Evolutionary conservation across 2,113 vertebrate genomes (phyloP).

Genomic region (Pristiophorus japonicus): DNA sequence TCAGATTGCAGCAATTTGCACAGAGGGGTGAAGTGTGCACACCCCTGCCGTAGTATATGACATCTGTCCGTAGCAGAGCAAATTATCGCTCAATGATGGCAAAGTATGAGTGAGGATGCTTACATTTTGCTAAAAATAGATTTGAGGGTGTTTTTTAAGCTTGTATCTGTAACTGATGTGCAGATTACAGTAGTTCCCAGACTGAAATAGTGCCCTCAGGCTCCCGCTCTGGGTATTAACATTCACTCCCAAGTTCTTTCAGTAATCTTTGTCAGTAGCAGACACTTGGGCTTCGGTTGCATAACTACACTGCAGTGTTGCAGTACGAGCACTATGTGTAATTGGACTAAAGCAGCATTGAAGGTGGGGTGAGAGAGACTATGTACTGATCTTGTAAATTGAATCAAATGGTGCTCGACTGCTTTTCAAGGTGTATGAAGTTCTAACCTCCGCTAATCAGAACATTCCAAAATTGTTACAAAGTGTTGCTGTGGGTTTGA

Average conservation of each 20-base stretch:
- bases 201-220: slow-evolving; percentile 25
- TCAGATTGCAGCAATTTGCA: not conserved
- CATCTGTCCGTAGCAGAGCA: no score
- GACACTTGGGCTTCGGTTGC: not conserved
- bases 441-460: not conserved
- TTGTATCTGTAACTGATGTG: not conserved
- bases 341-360: not conserved
- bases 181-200: not conserved
- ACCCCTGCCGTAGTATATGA: not conserved
- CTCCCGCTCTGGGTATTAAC: not conserved
- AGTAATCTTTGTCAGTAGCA: not conserved
- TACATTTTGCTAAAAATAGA: not conserved
- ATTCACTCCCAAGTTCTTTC: not conserved
- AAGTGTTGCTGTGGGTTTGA: not conserved
- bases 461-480: not conserved
- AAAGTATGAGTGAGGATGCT: not conserved
- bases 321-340: not conserved
- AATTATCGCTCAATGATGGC: not conserved
- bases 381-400: not conserved
- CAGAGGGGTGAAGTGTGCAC: not conserved
- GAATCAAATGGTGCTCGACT: not conserved
- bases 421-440: not conserved
- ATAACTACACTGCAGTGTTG: not conserved
- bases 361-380: not conserved
- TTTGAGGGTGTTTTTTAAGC: not conserved